Conservation (phyloP, 2,113 vertebrate genomes). For the Archilochus colubris region DNA sequence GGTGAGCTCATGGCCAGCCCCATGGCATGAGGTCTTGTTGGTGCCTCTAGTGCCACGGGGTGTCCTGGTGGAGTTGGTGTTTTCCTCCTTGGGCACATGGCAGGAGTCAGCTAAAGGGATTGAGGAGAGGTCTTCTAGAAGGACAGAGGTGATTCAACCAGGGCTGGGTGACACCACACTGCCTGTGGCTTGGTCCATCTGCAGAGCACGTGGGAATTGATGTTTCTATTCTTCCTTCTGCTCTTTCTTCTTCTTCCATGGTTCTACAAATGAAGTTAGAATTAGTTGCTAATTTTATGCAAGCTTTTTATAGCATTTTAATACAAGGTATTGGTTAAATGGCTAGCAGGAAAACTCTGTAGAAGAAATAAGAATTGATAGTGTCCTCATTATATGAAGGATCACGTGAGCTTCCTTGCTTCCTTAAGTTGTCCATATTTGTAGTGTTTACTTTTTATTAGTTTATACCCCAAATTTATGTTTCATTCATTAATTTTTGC, state of each 20-base stretch:
- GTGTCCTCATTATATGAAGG: neutral
- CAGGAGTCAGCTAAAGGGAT: neutral
- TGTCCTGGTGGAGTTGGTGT: rapidly evolving
- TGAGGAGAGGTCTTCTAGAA: neutral
- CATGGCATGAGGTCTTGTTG: neutral
- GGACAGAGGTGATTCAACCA: neutral
- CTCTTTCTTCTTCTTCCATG: neutral
- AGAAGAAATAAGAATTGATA: neutral
- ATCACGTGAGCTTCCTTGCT: neutral
- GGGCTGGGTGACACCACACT: rapidly evolving
- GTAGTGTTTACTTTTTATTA: neutral
- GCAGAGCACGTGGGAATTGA: neutral
- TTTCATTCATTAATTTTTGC: neutral
- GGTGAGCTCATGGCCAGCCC: neutral
- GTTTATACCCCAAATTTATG: neutral
- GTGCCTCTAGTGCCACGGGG: neutral
- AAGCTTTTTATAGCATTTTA: neutral
- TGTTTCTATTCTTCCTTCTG: neutral
- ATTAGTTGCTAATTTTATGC: neutral
- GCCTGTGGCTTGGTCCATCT: neutral
- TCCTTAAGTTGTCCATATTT: neutral
- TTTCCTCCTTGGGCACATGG: neutral
- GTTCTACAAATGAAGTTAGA: neutral
- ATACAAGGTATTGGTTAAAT: neutral
- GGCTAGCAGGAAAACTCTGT: neutral